Evolutionary conservation across 2,888 invertebrate genomes (phyloP).

Genomic region (Troglohyphantes excavatus): DNA sequence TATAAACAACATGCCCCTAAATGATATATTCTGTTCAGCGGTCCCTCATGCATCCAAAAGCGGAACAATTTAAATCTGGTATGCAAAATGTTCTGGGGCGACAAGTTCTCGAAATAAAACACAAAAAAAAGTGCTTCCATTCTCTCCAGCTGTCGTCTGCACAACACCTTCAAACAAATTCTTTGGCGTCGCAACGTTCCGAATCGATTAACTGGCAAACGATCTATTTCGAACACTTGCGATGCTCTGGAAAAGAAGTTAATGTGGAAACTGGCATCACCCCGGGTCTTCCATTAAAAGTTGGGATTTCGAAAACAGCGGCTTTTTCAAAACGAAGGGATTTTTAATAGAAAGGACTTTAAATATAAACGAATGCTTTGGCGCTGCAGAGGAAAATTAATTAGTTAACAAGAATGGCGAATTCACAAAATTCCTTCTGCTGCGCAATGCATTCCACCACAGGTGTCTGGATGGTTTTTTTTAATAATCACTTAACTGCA

Average conservation of each 20-base stretch:
- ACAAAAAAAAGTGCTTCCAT: conserved; percentile 23
- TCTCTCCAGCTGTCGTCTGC: conserved; percentile 47
- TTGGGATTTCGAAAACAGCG: not conserved
- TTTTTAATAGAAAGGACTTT: not conserved
- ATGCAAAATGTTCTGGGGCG: conserved; percentile 10
- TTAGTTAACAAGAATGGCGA: too few species aligned
- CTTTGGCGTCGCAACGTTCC: conserved; percentile 35
- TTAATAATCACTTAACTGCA: too few species aligned
- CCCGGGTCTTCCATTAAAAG: not conserved
- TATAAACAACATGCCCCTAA: too few species aligned
- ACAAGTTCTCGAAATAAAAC: conserved; percentile 7
- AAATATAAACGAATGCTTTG: too few species aligned
- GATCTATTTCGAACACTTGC: conserved; percentile 33
- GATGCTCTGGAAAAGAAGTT: not conserved
- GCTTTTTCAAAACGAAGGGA: not conserved
- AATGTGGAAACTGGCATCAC: not conserved
- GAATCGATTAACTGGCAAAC: conserved; percentile 39
- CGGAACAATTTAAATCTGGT: conserved; percentile 2
- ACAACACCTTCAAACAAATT: conserved; percentile 47
- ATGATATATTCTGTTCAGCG: too few species aligned
- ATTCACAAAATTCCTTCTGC: too few species aligned
- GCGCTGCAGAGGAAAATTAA: too few species aligned
- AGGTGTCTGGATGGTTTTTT: too few species aligned
- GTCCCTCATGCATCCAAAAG: not conserved
- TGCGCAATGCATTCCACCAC: too few species aligned